Evolutionary conservation across 2,888 invertebrate species (phyloP).

Genomic region (Nemotelus nigrinus): DNA sequence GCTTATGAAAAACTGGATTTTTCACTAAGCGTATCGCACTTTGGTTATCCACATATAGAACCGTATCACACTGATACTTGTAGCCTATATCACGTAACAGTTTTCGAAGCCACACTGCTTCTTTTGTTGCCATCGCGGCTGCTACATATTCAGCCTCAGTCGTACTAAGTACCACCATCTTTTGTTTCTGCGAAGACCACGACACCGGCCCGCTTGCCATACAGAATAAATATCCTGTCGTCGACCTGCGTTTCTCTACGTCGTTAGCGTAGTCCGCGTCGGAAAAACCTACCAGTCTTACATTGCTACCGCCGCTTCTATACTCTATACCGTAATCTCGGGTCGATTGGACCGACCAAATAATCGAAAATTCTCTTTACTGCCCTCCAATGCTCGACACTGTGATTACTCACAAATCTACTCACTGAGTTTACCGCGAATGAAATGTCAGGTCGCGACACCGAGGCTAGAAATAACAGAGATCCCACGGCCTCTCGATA

Average conservation of each 20-base stretch:
- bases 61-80: neutral
- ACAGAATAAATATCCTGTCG: neutral
- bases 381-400: neutral
- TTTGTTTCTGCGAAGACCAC: neutral
- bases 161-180: neutral
- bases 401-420: neutral
- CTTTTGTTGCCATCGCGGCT: neutral
- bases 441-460: neutral
- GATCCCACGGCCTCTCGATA: neutral
- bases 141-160: neutral
- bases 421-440: neutral
- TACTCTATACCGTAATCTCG: neutral
- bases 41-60: neutral
- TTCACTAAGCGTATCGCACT: neutral
- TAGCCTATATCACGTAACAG: neutral
- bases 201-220: neutral
- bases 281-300: neutral
- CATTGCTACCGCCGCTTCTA: neutral
- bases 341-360: neutral
- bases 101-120: constrained; percentile 1
- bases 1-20: neutral
- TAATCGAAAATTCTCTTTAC: neutral
- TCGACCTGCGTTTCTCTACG: neutral
- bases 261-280: neutral
- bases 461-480: neutral